Base-by-base conservation (phyloP, 2,113 vertebrate genomes). In the Pseudorasbora parva region DNA sequence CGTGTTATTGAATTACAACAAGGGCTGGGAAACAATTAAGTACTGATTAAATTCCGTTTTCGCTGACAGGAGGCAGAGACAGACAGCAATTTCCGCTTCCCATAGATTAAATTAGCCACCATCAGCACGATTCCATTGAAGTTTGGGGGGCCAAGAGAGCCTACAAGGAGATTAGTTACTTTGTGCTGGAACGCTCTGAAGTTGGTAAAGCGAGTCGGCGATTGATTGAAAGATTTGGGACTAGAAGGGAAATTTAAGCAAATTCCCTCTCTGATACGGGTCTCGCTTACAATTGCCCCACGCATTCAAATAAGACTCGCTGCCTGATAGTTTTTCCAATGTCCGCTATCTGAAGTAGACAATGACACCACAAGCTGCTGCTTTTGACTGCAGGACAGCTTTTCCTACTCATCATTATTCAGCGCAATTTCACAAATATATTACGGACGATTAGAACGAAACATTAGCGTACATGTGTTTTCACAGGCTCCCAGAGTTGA, bases 21-120 rank as follows among this genome's bases (percentile, higher is more conserved):
- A 82, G 82, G 83, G 84, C 77, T 84, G 84, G 82, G 82, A 88
- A 86, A 88, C 87, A 88, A 88, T 88, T 84, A 88, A 84, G 78
- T 84, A 71, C 78, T 84, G 81, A 86, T 86, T 88, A 86, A 84
- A 88, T 85, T 86, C 82, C 25, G 60, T 74, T 64, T 57, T 86
- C 64, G 60, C 84, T 81, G 78, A 86, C 64, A 74, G 56, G 62
- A 85, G 66, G 33, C 43, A 60, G 75, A 88, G 87, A 86, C 84
- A 82, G 82, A 77, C 84, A 69, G 87, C 74, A 86, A 88, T 84
- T 86, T 88, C 84, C 80, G 45, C 66, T 84, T 88, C 72, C 72
- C 66, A 49, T n/a, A 86, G 84, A 88, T 88, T 88, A 86, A 85
- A 88, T 88, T 86, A 88, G 78, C 78, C 64, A 78, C 85, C 87